phyloP scores from a whole-genome alignment of 2,113 vertebrate species.

The Cottus gobio region DNA sequence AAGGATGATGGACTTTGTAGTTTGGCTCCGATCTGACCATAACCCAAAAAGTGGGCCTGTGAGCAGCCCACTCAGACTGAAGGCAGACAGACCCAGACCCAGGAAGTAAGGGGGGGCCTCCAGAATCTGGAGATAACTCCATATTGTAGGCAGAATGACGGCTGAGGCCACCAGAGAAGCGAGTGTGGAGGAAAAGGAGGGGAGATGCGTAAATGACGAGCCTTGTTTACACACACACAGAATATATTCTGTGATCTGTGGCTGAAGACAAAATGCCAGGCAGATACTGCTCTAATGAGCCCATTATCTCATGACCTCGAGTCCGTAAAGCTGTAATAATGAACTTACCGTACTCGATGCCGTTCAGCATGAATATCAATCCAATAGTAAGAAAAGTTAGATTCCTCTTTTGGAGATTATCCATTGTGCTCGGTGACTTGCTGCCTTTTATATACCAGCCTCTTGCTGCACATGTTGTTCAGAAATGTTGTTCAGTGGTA shows the following conservation, averaged over 20 bases:
- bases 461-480: slow-evolving; percentile 33
- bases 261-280: slow-evolving; percentile 22
- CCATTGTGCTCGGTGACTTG: slow-evolving; percentile 68
- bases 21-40: slow-evolving; percentile 84
- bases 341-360: slow-evolving; percentile 87
- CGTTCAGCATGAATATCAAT: slow-evolving; percentile 85
- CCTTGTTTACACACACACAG: slow-evolving; percentile 17
- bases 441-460: slow-evolving; percentile 30
- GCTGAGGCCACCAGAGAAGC: slow-evolving; percentile 65
- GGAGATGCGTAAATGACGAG: slow-evolving; percentile 9
- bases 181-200: not conserved
- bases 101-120: slow-evolving; percentile 87
- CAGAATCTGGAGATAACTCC: slow-evolving; percentile 86
- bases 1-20: slow-evolving; percentile 85
- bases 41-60: slow-evolving; percentile 84
- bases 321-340: slow-evolving; percentile 26
- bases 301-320: slow-evolving; percentile 27
- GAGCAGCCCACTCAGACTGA: slow-evolving; percentile 85
- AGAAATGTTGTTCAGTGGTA: slow-evolving; percentile 38
- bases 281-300: slow-evolving; percentile 34
- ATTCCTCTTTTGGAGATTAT: slow-evolving; percentile 78
- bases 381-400: slow-evolving; percentile 84
- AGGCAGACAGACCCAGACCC: slow-evolving; percentile 86
- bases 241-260: slow-evolving; percentile 30
- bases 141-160: slow-evolving; percentile 89